These are phyloP conservation scores for Illadopsis cleaveri DNA, from an alignment of 2,113 vertebrate species.

Conservation along the genomic window DNA sequence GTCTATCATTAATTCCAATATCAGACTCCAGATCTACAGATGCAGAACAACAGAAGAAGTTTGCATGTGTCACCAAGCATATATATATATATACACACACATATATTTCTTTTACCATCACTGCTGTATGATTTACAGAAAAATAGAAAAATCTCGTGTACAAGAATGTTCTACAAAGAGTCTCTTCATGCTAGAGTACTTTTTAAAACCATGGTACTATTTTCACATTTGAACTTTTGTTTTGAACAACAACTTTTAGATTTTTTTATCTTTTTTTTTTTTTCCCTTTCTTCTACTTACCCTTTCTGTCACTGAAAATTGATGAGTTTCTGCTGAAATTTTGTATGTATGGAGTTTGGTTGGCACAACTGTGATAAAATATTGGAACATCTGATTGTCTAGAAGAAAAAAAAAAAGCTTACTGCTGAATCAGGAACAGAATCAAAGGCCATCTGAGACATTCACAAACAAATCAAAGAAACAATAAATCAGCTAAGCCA, in stretches of 20 bases:
- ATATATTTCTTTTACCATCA: not conserved
- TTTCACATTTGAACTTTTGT: not conserved
- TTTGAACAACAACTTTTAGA: not conserved
- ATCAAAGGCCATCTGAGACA: not conserved
- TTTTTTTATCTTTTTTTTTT: not conserved
- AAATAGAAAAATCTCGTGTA: not conserved
- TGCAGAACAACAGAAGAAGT: not conserved
- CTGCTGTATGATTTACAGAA: not conserved
- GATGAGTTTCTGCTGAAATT: slow-evolving; percentile 92
- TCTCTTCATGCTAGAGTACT: not conserved
- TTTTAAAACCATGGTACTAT: not conserved
- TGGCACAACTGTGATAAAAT: slow-evolving; percentile 98
- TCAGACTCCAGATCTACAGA: not conserved
- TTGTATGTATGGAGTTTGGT: slow-evolving; percentile 93
- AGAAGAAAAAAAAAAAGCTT: slow-evolving; percentile 24
- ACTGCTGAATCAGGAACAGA: not conserved
- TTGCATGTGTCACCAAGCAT: not conserved
- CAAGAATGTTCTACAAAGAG: not conserved
- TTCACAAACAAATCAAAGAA: not conserved
- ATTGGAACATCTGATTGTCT: slow-evolving; percentile 99
- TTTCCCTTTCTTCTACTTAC: slow-evolving; percentile 73
- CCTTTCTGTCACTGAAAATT: slow-evolving; percentile 96
- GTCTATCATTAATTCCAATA: not conserved
- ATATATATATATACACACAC: not conserved
- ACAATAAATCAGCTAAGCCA: not conserved